A percentile compares a stretch with the other conserved stretches of the same genome.
phyloP scores from a whole-genome alignment of 2,888 invertebrate genomes.

The Cryptus viduatorius region DNA sequence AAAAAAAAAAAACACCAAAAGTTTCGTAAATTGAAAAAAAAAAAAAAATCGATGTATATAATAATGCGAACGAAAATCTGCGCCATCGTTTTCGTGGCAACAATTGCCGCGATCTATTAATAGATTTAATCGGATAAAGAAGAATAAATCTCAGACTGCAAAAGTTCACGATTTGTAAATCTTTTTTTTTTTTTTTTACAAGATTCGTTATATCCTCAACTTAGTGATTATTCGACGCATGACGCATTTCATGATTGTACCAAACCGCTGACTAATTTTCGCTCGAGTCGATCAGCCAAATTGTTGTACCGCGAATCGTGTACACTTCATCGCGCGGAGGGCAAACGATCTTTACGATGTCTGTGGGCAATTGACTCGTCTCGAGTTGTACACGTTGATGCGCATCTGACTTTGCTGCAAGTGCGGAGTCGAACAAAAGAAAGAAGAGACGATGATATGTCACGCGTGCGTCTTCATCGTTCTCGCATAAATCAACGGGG shows the following conservation, averaged over 20 bases:
- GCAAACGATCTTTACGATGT: slow-evolving; percentile 44
- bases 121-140: too few relatives aligned
- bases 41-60: not conserved
- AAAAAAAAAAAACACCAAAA: not conserved
- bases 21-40: not conserved
- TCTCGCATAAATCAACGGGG: slow-evolving; percentile 36
- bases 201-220: not conserved
- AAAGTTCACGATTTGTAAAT: not conserved
- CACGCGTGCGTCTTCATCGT: slow-evolving; percentile 28
- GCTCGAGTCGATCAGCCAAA: slow-evolving; percentile 33
- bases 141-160: too few relatives aligned
- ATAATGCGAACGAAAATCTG: not conserved
- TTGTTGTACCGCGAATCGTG: slow-evolving; percentile 57
- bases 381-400: slow-evolving; percentile 16
- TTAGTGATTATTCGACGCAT: not conserved
- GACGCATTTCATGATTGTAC: slow-evolving; percentile 4
- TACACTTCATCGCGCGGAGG: slow-evolving; percentile 24
- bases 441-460: slow-evolving; percentile 17
- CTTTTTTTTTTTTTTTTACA: not conserved
- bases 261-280: slow-evolving; percentile 19
- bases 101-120: too few relatives aligned
- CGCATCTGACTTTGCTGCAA: not conserved
- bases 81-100: too few relatives aligned
- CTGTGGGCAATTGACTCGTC: slow-evolving; percentile 54
- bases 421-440: not conserved